Base-by-base conservation (phyloP, 2,113 vertebrate genomes). In the Taurulus bubalis region DNA sequence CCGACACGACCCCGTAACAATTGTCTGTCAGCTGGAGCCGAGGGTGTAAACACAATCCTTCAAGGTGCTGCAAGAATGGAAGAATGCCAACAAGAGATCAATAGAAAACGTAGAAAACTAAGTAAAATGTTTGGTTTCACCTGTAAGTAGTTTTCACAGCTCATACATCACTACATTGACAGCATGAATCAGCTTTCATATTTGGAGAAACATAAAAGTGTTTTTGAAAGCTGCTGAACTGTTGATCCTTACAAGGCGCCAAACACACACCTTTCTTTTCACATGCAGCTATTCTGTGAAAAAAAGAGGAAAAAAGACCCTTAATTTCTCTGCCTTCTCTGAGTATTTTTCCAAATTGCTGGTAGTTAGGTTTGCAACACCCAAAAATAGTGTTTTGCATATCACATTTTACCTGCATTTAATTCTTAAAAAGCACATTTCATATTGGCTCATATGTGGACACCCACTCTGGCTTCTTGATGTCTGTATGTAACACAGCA, bases 81-180 rank as follows among this genome's bases (percentile, higher is more conserved):
- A 86, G 70, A 79, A 85, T 72, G 28, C 2, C 74, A 66, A 66
- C 45, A 67, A 78, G 68, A 20, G 69, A 71, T 88, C 71, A 72
- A 87, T 87, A 67, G 10, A 24, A 77, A 30, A 24, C 55, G 36
- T 8, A 56, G 42, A 75, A 56, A 70, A 53, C 20, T n/a, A 34
- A 65, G 60, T 70, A 58, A 71, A 84, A 75, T 82, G 51, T 68
- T 72, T 79, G 49, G 63, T 71, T 65, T 71, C 36, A 78, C 55
- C 36, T 49, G n/a, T 74, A 34, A 67, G 68, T 40, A 20, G 36
- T 67, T 62, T 71, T 73, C 64, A 70, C 58, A 60, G 65, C 51
- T 80, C 53, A 22, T 77, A 53, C 56, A 79, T 73, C 45, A 71
- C 51, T 60, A 30, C 66, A 18, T 16, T 45, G 66, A 68, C 15